phyloP scores from a whole-genome alignment of 2,113 vertebrate genomes.

The Prinia subflava region DNA sequence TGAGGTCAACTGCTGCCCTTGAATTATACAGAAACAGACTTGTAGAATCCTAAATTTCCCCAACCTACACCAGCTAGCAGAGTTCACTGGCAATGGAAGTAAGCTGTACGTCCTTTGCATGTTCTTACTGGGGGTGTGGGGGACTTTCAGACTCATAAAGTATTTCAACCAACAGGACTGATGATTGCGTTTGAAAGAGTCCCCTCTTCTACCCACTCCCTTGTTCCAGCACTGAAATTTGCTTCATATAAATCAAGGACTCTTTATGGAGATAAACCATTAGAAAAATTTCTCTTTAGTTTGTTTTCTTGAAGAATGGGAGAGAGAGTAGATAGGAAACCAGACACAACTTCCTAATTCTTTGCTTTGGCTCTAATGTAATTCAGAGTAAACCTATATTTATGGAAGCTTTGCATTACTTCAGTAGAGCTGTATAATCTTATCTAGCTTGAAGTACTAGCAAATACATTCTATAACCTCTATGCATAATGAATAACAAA shows the following conservation, averaged over 20 bases:
- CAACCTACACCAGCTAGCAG: background rate
- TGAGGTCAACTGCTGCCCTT: background rate
- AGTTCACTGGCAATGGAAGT: background rate
- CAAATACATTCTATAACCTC: background rate
- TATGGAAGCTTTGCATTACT: background rate
- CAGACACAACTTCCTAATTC: background rate
- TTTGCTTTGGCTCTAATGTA: background rate
- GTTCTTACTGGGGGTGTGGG: accelerated
- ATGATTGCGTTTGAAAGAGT: background rate
- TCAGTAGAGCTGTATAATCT: background rate
- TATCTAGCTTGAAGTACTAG: background rate
- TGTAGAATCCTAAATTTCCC: background rate
- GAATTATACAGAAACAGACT: background rate
- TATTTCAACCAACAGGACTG: background rate
- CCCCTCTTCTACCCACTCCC: background rate
- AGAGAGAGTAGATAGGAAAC: background rate
- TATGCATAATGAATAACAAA: background rate
- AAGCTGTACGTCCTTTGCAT: background rate
- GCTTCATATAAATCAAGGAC: background rate
- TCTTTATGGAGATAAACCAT: background rate
- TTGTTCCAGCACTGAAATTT: background rate
- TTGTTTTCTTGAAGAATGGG: background rate
- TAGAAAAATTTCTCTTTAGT: background rate
- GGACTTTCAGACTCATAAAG: background rate
- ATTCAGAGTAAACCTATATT: background rate